Conservation (phyloP, 2,888 invertebrate species). For the Darwinula stevensoni region DNA sequence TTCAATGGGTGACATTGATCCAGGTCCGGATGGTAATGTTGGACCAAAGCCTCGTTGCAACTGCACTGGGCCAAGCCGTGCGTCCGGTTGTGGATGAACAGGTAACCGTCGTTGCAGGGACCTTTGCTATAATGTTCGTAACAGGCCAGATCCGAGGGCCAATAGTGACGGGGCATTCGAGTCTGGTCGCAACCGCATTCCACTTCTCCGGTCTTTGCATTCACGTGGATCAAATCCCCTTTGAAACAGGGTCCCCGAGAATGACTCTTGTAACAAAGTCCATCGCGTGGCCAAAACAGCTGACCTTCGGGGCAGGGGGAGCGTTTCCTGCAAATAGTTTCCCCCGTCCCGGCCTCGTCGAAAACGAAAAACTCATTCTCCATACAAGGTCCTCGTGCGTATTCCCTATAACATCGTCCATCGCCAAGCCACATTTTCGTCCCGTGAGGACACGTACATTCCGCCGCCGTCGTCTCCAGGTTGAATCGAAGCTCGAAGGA, state of each 20-base stretch:
- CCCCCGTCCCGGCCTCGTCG: slow-evolving; percentile 5
- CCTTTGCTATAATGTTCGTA: slow-evolving; percentile 49
- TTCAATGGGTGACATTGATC: slow-evolving; percentile 4
- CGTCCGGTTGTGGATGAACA: slow-evolving; percentile 38
- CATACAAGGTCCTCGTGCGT: slow-evolving; percentile 31
- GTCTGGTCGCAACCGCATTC: slow-evolving; percentile 9
- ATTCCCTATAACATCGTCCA: slow-evolving; percentile 20
- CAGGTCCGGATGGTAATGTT: slow-evolving; percentile 38
- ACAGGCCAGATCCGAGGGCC: slow-evolving; percentile 30
- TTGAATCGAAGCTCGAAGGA: slow-evolving; percentile 45
- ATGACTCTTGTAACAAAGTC: slow-evolving; percentile 36
- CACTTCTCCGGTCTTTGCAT: slow-evolving; percentile 25
- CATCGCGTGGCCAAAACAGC: slow-evolving; percentile 43
- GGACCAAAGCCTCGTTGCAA: slow-evolving; percentile 29
- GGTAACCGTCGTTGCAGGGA: slow-evolving; percentile 41
- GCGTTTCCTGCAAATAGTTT: slow-evolving; percentile 8
- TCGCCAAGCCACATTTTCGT: slow-evolving; percentile 36
- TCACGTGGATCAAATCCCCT: slow-evolving; percentile 32
- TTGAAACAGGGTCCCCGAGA: slow-evolving; percentile 43
- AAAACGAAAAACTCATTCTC: slow-evolving; percentile 6
- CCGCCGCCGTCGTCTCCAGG: slow-evolving; percentile 31
- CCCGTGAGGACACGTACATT: slow-evolving; percentile 53
- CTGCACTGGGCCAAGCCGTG: slow-evolving; percentile 23
- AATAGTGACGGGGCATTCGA: slow-evolving; percentile 21
- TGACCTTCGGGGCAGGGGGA: slow-evolving; percentile 9